phyloP scores from a whole-genome alignment of 1,140 invertebrate genomes.

The Mactra quadrangularis region DNA sequence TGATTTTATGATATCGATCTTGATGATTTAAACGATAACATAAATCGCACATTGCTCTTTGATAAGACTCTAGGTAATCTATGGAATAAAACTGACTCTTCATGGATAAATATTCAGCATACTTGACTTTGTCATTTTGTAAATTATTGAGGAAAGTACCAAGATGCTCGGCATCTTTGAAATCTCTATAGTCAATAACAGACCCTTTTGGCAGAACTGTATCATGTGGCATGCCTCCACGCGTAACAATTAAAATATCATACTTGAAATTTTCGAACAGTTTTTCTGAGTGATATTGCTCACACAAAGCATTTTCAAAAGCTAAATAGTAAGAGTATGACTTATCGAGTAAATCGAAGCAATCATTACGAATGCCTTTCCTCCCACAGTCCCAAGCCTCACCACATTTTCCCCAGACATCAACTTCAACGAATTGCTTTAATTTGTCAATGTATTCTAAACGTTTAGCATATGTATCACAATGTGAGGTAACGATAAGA shows the following conservation, averaged over 20 bases:
- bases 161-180: neutral
- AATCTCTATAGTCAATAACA: neutral
- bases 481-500: constrained; percentile 11
- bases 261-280: constrained; percentile 21
- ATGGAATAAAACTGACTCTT: neutral
- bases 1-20: no score
- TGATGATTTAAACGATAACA: no score
- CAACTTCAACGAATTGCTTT: constrained; percentile 14
- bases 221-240: neutral
- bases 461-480: neutral
- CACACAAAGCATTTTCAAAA: constrained; percentile 23
- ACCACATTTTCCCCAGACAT: constrained; percentile 17
- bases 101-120: neutral
- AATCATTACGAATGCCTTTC: constrained; percentile 3
- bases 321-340: neutral
- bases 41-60: no score
- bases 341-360: constrained; percentile 6
- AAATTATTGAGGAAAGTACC: neutral
- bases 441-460: neutral
- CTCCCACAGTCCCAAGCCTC: neutral
- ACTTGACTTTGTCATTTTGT: neutral
- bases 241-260: neutral
- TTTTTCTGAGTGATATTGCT: neutral
- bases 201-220: neutral
- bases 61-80: neutral